A percentile compares a stretch with the other conserved stretches of the same genome.
Evolutionary conservation across 1,140 invertebrate genomes (phyloP).

Genomic region (Aphidius ervi): DNA sequence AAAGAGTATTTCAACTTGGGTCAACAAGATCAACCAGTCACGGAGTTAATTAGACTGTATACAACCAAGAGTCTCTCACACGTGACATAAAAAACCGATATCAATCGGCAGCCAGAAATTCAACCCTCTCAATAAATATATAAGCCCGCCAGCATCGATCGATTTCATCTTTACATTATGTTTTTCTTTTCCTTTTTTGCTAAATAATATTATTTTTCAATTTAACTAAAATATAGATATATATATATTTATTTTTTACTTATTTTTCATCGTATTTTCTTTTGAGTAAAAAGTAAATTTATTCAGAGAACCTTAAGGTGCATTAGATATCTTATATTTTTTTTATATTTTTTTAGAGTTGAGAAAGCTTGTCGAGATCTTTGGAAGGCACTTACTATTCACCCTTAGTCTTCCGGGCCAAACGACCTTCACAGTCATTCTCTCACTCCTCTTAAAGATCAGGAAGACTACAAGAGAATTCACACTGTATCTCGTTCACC

Average conservation of each 20-base stretch:
- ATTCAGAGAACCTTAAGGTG: too few relatives aligned
- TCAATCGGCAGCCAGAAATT: slow-evolving; percentile 19
- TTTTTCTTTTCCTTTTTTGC: too few relatives aligned
- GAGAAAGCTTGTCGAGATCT: too few relatives aligned
- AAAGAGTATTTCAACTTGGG: background rate
- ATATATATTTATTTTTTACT: too few relatives aligned
- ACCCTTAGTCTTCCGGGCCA: slow-evolving; percentile 17
- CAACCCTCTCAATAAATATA: slow-evolving; percentile 1
- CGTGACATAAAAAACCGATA: slow-evolving; percentile 34
- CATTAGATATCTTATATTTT: too few relatives aligned
- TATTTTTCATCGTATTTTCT: background rate
- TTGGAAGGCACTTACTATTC: slow-evolving; percentile 20
- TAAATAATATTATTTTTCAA: too few relatives aligned
- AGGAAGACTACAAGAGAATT: slow-evolving; percentile 10
- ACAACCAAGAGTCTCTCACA: slow-evolving; percentile 32
- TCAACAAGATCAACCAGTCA: slow-evolving; percentile 49
- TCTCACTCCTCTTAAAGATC: background rate
- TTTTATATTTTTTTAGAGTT: too few relatives aligned
- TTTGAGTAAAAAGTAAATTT: too few relatives aligned
- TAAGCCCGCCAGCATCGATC: background rate
- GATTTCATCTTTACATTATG: background rate
- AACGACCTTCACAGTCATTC: background rate
- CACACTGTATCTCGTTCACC: slow-evolving; percentile 15
- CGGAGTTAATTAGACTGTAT: slow-evolving; percentile 53
- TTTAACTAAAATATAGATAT: too few relatives aligned